These are phyloP conservation scores for Acronicta psi DNA, from an alignment of 2,888 invertebrate genomes.

Conservation along the genomic window DNA sequence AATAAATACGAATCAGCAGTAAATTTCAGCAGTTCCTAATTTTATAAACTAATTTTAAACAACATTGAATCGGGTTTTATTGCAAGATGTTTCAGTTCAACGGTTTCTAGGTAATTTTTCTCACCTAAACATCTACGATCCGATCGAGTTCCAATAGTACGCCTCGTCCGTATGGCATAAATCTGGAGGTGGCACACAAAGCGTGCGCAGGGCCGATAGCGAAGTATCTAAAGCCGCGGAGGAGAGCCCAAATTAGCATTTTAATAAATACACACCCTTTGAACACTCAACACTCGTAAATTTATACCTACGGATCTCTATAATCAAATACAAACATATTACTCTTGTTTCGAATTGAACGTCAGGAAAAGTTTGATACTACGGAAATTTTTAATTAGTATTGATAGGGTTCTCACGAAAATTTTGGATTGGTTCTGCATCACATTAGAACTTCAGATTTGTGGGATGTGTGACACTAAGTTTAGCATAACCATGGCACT, in stretches of 20 bases:
- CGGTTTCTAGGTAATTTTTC: slow-evolving; percentile 1
- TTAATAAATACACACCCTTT: slow-evolving; percentile 90
- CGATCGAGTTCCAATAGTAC: slow-evolving; percentile 70
- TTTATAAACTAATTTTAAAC: no score
- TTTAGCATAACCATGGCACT: no score
- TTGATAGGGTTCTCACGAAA: slow-evolving; percentile 28
- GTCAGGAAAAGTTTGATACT: slow-evolving; percentile 60
- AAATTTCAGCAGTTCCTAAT: no score
- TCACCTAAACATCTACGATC: neutral
- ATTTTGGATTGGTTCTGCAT: slow-evolving; percentile 6
- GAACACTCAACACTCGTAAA: slow-evolving; percentile 85
- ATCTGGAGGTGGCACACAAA: slow-evolving; percentile 86
- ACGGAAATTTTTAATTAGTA: slow-evolving; percentile 42
- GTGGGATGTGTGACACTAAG: neutral
- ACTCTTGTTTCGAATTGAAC: slow-evolving; percentile 81
- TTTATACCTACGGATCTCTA: slow-evolving; percentile 81
- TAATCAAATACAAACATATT: slow-evolving; percentile 88
- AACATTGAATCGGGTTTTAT: no score
- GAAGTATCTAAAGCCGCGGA: slow-evolving; percentile 82
- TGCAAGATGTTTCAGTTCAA: no score
- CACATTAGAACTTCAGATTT: neutral
- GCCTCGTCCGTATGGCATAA: slow-evolving; percentile 80
- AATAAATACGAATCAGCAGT: no score
- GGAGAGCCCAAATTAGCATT: slow-evolving; percentile 87
- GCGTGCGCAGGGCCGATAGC: slow-evolving; percentile 86